Percentiles rank a stretch among this genome's conserved stretches.
Evolutionary conservation across 2,888 invertebrate species (phyloP).

Genomic region (Synanthedon andrenaeformis): DNA sequence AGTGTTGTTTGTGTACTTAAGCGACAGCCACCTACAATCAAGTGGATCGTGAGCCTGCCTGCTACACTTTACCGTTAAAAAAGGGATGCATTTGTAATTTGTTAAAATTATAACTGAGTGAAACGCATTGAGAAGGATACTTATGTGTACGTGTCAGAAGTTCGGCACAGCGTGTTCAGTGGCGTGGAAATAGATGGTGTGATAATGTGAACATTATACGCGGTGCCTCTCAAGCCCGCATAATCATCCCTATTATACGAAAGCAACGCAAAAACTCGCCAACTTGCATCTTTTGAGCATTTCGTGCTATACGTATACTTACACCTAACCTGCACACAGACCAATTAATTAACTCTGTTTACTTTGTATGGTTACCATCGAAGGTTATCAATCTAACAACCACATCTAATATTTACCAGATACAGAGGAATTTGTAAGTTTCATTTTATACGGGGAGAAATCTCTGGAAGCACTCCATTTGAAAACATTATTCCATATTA

Average conservation of each 20-base stretch:
- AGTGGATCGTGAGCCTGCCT: too few species aligned
- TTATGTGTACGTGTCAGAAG: constrained; percentile 14
- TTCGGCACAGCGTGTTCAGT: constrained; percentile 29
- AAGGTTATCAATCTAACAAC: too few species aligned
- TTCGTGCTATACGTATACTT: constrained; percentile 17
- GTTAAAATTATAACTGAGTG: background rate
- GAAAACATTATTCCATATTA: too few species aligned
- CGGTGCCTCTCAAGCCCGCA: constrained; percentile 52
- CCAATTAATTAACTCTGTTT: background rate
- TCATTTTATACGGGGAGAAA: too few species aligned
- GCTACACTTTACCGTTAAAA: too few species aligned
- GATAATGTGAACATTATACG: constrained; percentile 68
- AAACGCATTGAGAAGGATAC: background rate
- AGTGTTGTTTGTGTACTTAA: too few species aligned
- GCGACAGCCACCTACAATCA: too few species aligned
- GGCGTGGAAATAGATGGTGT: constrained; percentile 45
- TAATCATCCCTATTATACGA: constrained; percentile 45
- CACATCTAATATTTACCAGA: too few species aligned
- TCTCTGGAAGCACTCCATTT: too few species aligned
- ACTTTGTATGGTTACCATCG: too few species aligned
- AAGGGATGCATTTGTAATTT: too few species aligned
- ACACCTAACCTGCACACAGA: constrained; percentile 20
- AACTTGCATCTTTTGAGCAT: constrained; percentile 50
- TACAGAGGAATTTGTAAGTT: too few species aligned
- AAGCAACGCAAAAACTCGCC: constrained; percentile 52